Base-by-base conservation (phyloP, 1,140 invertebrate genomes). In the Cherax destructor region DNA sequence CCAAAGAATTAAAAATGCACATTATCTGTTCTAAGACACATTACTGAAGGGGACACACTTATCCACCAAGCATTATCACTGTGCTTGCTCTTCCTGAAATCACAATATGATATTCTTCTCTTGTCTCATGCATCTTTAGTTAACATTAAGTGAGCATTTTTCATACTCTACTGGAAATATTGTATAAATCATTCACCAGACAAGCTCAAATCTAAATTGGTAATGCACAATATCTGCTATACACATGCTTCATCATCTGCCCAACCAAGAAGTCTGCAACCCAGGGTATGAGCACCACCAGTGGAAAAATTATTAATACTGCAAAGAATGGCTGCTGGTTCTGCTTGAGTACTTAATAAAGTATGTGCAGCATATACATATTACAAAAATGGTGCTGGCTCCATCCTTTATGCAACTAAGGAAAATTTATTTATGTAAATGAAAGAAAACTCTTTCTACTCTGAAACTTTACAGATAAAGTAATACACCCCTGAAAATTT, bases 21-120 rank as follows among this genome's bases (percentile, higher is more conserved):
- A 79, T 69, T 21, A 79, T 79, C 89, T 65, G 52, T 52, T 85
- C 65, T 80, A 86, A 91, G 89, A 91, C 89, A 91, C 89, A 24
- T 91, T 85, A 85, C 83, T 61, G 16, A 69, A 21, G 83, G 76
- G 47, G 65, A 65, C 76, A 80, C 41, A 74, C 81, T 47, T 85
- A 84, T 74, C 69, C 83, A 86, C 72, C 83, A 74, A 89, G 87
- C 61, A 49, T 81, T 81, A 59, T 89, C 87, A 83, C 61, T 83
- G 79, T 83, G 79, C 87, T 74, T 83, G 6, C 49, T 72, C 24
- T 74, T 78, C 85, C 61, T 87, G 76, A 87, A 87, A 87, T 49
- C 76, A 87, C 85, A 87, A 79, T 87, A 87, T 87, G 9, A 79
- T 87, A 77, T 77, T 77, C 72, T 88, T 81, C 41, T 81, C n/a